Base-by-base conservation (phyloP, 1,140 invertebrate genomes). In the Drosophila virilis region DNA sequence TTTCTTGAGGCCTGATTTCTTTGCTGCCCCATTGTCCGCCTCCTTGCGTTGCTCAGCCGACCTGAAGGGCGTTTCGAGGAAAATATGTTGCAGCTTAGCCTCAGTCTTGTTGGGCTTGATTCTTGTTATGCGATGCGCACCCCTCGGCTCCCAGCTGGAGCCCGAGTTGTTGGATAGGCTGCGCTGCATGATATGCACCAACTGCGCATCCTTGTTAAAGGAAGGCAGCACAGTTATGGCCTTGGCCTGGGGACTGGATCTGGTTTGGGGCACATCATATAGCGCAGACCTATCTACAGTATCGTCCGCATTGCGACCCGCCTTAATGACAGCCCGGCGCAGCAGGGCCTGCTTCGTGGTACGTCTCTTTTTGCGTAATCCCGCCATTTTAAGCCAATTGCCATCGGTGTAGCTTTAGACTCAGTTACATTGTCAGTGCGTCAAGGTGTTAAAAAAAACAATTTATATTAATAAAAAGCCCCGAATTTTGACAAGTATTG, bases 381-480 rank as follows among this genome's bases (percentile, higher is more conserved):
- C 59, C 52, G 45, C 35, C 81, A 85, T 84, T 5, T 58, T 37
- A 48, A 60, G 8, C 35, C 40, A 69, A 12, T n/a, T 43, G 35
- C 32, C 10, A 10, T 9, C 8, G 46, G 43, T 37, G 15, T 35
- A 37, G 43, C 15, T 60, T 8, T 17, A 28, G 33, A 17, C 45
- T 15, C 10, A 70, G n/a, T 70, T 13, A 65, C 75, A 78, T 77
- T 54, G 38, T n/a, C n/a, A 43, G 12, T 10, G 38, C 38, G 28
- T 54, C 22, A 42, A 40, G 62, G 28, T 22, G 9, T 32, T 42
- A 13, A 42, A 1, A n/a, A 50, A 6, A 50, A 17, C 22, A 52
- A 64, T 42, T 64, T 64, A 33, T 15, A 43, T 9, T 12, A 33
- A n/a, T 10, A 45, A 8, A 15, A 45, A 45, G 32, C 8, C 22